These are phyloP conservation scores for Mus caroli DNA, from an alignment of 2,797 vertebrate species.

Conservation along the genomic window DNA sequence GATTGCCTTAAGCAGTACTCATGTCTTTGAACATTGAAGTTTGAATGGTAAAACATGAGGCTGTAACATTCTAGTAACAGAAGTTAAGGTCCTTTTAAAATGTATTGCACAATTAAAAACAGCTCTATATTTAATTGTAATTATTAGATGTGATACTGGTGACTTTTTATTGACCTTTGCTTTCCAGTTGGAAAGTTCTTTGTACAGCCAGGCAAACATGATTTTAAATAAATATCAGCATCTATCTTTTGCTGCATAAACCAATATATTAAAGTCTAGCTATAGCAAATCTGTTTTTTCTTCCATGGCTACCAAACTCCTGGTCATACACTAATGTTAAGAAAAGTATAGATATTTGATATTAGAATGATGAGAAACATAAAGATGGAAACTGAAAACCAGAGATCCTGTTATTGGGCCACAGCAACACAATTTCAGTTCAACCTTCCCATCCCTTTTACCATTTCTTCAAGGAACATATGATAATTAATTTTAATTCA, in stretches of 20 bases:
- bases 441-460: conserved; percentile 18
- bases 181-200: background rate
- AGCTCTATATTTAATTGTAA: background rate
- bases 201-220: background rate
- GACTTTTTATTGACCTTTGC: conserved; percentile 1
- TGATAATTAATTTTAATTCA: conserved; percentile 70
- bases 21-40: conserved; percentile 30
- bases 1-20: conserved; percentile 16
- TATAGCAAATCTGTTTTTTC: background rate
- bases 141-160: conserved; percentile 2
- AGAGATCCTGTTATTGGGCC: background rate
- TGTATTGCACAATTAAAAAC: background rate
- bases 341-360: background rate
- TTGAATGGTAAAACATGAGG: conserved; percentile 25
- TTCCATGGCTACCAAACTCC: background rate
- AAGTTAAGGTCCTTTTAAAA: background rate
- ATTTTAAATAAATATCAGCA: conserved; percentile 32
- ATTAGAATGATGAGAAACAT: background rate
- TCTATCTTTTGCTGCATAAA: background rate
- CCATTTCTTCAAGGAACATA: conserved; percentile 50
- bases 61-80: conserved; percentile 6
- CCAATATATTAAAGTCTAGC: conserved; percentile 21
- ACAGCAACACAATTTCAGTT: conserved; percentile 27
- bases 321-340: conserved; percentile 6
- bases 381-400: background rate